A percentile compares a stretch with the other conserved stretches of the same genome.
Evolutionary conservation across 2,888 invertebrate genomes (phyloP).

Genomic region (Meandrusa payeni): DNA sequence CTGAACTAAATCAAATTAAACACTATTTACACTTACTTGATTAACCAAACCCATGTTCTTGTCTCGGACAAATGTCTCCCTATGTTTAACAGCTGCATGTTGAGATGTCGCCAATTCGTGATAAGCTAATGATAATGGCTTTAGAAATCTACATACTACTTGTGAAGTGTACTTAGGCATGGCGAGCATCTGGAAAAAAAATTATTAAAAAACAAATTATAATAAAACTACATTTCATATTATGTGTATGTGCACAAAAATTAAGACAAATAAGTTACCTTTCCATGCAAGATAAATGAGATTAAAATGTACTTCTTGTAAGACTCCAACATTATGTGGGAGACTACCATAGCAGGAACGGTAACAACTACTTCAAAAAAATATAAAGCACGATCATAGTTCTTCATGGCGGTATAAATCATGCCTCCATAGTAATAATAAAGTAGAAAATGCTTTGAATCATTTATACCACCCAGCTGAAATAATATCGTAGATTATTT

Average conservation of each 20-base stretch:
- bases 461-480: constrained; percentile 87
- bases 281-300: constrained; percentile 94
- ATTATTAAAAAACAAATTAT: constrained; percentile 13
- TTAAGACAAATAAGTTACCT: constrained; percentile 74
- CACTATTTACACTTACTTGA: constrained; percentile 80
- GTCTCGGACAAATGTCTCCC: constrained; percentile 89
- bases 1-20: too few relatives aligned
- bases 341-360: constrained; percentile 96
- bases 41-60: constrained; percentile 89
- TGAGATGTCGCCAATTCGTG: constrained; percentile 94
- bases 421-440: constrained; percentile 99
- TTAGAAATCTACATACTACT: constrained; percentile 91
- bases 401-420: constrained; percentile 96
- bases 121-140: constrained; percentile 92
- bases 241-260: background rate
- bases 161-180: constrained; percentile 96
- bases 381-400: constrained; percentile 95
- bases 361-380: constrained; percentile 98
- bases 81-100: constrained; percentile 88
- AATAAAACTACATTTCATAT: constrained; percentile 9
- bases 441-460: constrained; percentile 93
- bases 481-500: constrained; percentile 32
- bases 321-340: constrained; percentile 98
- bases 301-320: constrained; percentile 98
- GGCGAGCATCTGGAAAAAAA: constrained; percentile 66